Evolutionary conservation across 2,797 vertebrate genomes (phyloP), one percentile per base, ranked within the genome.

Genomic region (Scomberomorus guttatus): DNA sequence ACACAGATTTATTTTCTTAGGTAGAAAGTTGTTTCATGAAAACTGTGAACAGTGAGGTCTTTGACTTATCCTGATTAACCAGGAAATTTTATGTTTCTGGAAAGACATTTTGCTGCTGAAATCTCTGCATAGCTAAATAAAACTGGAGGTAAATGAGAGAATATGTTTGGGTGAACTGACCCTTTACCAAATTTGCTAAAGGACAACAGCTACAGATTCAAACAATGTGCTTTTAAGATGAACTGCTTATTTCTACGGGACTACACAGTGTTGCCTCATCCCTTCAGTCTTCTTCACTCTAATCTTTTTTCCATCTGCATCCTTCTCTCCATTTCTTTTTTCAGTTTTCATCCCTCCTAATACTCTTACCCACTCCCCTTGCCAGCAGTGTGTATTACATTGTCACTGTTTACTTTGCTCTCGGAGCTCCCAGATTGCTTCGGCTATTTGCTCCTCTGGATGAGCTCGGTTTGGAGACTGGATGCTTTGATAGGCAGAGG

Each of bases 361-460:
- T 54, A 27, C 60, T 25, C 25, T 82, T 50, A 56, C 8, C 29
- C 3, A 42, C 63, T 81, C 55, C 65, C 24, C 62, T 68, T 62
- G 10, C 48, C 54, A 32, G 37, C 46, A 52, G 42, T 42, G 39
- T 52, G 57, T 32, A 66, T 85, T 25, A 78, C 51, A 81, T 68
- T 80, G 56, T 64, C 55, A 59, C n/a, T 89, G 73, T 93, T 92
- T 89, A 71, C 83, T 80, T 72, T 89, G 83, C 63, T 79, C 71
- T 83, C 44, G 7, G 46, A 83, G 75, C 39, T 82, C 68, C 73
- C 65, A 79, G 75, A 90, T 87, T 90, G 85, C 81, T 79, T 84
- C 15, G 17, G 60, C 75, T 93, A 72, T 92, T 93, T 90, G 78
- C 81, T 86, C 58, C 79, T 51, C 65, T 67, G 81, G 75, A 79